These are phyloP conservation scores for Philaenus spumarius DNA, from an alignment of 1,140 invertebrate genomes.

Conservation along the genomic window DNA sequence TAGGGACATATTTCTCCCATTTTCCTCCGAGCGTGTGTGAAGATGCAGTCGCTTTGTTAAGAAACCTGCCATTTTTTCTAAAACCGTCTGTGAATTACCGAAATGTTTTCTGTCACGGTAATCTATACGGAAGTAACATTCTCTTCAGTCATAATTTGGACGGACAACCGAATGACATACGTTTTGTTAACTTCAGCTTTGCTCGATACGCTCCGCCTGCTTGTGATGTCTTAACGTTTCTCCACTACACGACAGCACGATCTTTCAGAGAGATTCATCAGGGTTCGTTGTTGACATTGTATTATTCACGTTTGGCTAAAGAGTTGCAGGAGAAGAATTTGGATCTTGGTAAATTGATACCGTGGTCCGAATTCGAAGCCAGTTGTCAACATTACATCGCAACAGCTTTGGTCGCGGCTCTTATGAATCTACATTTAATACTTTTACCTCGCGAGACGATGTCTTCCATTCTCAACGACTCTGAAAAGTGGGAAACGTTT, in stretches of 20 bases:
- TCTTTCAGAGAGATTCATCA: conserved; percentile 3
- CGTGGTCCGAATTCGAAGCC: conserved; percentile 7
- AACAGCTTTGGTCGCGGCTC: background rate
- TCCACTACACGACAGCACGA: conserved; percentile 6
- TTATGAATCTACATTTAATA: background rate
- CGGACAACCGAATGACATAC: background rate
- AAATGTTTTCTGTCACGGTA: conserved; percentile 13
- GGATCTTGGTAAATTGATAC: background rate
- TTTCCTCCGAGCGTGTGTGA: background rate
- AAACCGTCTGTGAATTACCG: conserved; percentile 9
- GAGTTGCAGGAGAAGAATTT: background rate
- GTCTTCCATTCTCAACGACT: background rate
- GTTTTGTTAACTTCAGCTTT: conserved; percentile 8
- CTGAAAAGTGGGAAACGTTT: background rate
- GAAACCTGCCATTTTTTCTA: conserved; percentile 2
- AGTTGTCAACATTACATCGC: conserved; percentile 4
- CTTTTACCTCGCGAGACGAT: background rate
- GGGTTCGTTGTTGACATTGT: background rate
- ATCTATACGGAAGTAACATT: background rate
- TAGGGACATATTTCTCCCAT: background rate
- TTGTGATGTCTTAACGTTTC: conserved; percentile 8
- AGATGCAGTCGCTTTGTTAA: background rate
- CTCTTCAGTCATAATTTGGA: conserved; percentile 2
- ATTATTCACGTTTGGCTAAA: conserved; percentile 1
- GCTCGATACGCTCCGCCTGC: conserved; percentile 14